Evolutionary conservation across 1,140 invertebrate species (phyloP).

Genomic region (Euura lappo): DNA sequence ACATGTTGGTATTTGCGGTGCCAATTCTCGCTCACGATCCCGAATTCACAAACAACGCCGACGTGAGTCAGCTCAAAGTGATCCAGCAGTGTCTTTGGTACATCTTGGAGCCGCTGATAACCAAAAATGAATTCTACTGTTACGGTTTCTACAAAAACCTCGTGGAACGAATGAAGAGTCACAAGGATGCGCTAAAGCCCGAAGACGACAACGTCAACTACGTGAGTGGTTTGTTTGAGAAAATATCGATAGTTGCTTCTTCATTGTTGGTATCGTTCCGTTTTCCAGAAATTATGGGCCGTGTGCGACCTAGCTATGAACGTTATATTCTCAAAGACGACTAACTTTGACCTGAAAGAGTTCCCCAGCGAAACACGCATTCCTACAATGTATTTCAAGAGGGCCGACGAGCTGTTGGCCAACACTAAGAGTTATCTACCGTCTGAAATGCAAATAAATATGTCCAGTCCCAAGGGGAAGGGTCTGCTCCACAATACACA

Average conservation of each 20-base stretch:
- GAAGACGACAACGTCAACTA: constrained; percentile 82
- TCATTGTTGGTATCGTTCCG: constrained; percentile 25
- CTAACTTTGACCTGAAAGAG: constrained; percentile 87
- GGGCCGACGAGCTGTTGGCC: constrained; percentile 71
- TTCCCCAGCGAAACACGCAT: constrained; percentile 84
- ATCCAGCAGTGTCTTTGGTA: constrained; percentile 91
- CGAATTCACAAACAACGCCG: constrained; percentile 76
- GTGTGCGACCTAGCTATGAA: constrained; percentile 93
- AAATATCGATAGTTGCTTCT: neutral
- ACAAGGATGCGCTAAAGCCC: constrained; percentile 85
- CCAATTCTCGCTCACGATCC: constrained; percentile 93
- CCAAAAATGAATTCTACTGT: constrained; percentile 92
- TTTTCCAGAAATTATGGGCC: constrained; percentile 90
- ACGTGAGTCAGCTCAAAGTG: constrained; percentile 75
- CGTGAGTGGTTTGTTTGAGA: constrained; percentile 63
- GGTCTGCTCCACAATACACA: constrained; percentile 54
- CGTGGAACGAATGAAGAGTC: constrained; percentile 90
- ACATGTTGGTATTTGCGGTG: constrained; percentile 94
- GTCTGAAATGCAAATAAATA: constrained; percentile 67
- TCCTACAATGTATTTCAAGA: constrained; percentile 85
- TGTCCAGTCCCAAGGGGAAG: constrained; percentile 61
- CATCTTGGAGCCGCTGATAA: constrained; percentile 90
- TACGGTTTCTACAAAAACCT: constrained; percentile 96
- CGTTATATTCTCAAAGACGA: constrained; percentile 85
- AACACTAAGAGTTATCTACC: constrained; percentile 77